These are phyloP conservation scores for Lasioglossum leucozonium DNA, from an alignment of 2,888 invertebrate species.

Conservation along the genomic window DNA sequence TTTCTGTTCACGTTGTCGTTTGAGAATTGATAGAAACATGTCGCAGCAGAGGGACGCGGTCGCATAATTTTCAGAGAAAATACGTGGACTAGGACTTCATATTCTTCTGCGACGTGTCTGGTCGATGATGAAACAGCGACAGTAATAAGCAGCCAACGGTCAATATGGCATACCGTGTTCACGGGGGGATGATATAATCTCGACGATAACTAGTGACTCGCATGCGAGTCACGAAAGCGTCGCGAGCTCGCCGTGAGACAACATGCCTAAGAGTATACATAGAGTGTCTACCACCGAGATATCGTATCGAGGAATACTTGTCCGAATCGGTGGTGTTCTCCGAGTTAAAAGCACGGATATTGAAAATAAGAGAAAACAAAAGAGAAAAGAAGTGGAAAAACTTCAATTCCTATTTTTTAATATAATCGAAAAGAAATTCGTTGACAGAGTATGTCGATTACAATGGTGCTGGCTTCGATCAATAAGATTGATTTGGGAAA, in stretches of 20 bases:
- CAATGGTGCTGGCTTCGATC: no score
- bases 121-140: conserved; percentile 69
- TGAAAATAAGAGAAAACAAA: no score
- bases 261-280: conserved; percentile 50
- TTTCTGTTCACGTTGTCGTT: neutral
- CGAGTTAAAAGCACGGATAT: conserved; percentile 9
- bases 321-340: conserved; percentile 27
- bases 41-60: neutral
- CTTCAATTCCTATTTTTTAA: no score
- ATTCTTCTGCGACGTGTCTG: conserved; percentile 38
- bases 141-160: conserved; percentile 68
- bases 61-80: conserved; percentile 4
- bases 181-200: conserved; percentile 66
- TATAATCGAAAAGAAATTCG: no score
- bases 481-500: no score
- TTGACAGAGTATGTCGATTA: no score
- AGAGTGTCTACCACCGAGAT: conserved; percentile 38
- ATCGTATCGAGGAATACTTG: conserved; percentile 27
- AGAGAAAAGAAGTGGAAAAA: no score
- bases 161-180: conserved; percentile 66
- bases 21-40: neutral
- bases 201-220: conserved; percentile 67
- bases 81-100: neutral
- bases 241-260: conserved; percentile 58
- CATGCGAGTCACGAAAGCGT: conserved; percentile 71